These are phyloP conservation scores for Phalanger gymnotis DNA, from an alignment of 2,797 vertebrate genomes.

Conservation along the genomic window DNA sequence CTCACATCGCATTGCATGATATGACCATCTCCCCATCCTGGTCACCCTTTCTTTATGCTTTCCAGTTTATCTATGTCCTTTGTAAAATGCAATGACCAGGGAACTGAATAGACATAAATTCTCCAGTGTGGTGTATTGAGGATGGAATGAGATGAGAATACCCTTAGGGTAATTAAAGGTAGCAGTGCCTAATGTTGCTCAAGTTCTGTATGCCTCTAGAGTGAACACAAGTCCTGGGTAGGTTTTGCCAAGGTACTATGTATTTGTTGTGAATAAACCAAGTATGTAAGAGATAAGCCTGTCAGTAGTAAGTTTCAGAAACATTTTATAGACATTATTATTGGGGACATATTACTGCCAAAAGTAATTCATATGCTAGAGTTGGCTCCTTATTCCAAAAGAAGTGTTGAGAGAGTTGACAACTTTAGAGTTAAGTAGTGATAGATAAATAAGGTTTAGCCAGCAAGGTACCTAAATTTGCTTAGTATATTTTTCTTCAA, in stretches of 20 bases:
- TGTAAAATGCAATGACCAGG: background rate
- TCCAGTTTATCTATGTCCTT: background rate
- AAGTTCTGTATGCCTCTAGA: too few relatives aligned
- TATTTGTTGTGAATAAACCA: background rate
- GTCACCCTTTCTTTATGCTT: background rate
- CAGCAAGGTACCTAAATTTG: background rate
- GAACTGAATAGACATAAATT: background rate
- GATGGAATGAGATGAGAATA: background rate
- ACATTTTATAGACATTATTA: background rate
- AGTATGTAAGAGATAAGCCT: background rate
- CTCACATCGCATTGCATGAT: background rate
- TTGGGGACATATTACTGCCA: background rate
- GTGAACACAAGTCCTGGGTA: background rate
- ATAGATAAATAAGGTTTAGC: background rate
- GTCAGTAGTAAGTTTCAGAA: background rate
- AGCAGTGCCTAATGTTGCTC: too few relatives aligned
- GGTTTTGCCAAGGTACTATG: background rate
- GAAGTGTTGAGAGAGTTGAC: background rate
- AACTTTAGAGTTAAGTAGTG: background rate
- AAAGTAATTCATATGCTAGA: background rate
- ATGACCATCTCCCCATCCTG: background rate
- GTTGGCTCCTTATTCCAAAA: background rate
- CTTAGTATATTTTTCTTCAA: slow-evolving; percentile 1
- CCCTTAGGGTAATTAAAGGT: background rate
- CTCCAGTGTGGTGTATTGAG: background rate